Base-by-base conservation (phyloP, 2,797 vertebrate species). In the Knipowitschia caucasica region DNA sequence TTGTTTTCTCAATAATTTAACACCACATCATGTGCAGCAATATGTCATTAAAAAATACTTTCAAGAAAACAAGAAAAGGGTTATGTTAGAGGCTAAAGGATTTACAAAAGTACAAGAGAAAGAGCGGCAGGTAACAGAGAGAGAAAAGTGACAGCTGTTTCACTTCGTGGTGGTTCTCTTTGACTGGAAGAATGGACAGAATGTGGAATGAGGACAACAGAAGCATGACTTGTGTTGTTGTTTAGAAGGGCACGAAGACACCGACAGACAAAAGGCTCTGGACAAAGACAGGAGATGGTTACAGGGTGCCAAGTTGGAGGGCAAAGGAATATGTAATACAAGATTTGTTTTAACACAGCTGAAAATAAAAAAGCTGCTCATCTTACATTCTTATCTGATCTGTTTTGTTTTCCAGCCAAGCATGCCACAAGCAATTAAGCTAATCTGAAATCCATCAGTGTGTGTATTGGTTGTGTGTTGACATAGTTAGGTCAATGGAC, bases 401-500 rank as follows among this genome's bases (percentile, higher is more conserved):
- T 50, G 9, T 55, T 62, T 21, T 68, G 39, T 53, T 33, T 14
- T 34, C n/a, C 43, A 35, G 52, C 12, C 18, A 53, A 23, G 11
- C 11, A 23, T 45, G 36, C 34, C 54, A 12, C 30, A 14, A 33
- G 39, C 9, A 26, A 1, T 7, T 23, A 20, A 21, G 18, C 15
- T 39, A 47, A 62, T 60, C 31, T 9, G 15, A 47, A 18, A 53
- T 17, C 24, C 39, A 29, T 11, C 12, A 21, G 23, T 7, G 18
- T 30, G 7, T 15, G 15, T 52, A 9, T n/a, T 23, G 43, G 24
- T 14, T 33, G 7, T n/a, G 17, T 50, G 8, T 17, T 21, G 46
- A 49, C 46, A n/a, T 21, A 47, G 24, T 45, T 21, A 1, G 4
- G 18, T n/a, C 27, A 11, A 30, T 25, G 29, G 26, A 25, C 21